Base-by-base conservation (phyloP, 2,888 invertebrate genomes). In the Xylota segnis region DNA sequence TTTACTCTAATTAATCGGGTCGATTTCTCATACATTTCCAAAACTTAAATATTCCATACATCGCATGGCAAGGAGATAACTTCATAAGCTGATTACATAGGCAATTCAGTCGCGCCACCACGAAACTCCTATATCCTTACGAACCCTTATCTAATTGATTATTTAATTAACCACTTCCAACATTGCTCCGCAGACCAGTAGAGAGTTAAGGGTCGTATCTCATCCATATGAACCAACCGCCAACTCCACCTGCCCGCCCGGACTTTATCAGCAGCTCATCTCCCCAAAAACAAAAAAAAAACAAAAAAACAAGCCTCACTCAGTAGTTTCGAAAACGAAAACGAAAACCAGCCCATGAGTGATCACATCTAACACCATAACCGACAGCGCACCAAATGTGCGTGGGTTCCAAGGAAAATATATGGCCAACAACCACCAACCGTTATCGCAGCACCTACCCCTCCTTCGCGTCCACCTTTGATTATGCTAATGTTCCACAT, bases 401-500 rank as follows among this genome's bases (percentile, higher is more conserved):
- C 54, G 82, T 59, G 74, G 81, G 63, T 43, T 77, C 54, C 34
- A 59, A 43, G 32, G 63, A 47, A 59, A 45, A 63, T 45, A 52
- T 66, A 66, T 66, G 50, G 12, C 72, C 40, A 59, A 61, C 77
- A 50, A 54, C 34, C 50, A 61, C 14, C 43, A 74, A 63, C 75
- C 45, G 68, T 70, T 75, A 70, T 70, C 82, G 75, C 75, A 74
- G 34, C 37, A 68, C 50, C 58, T 37, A 75, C 52, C 43, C 63
- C 63, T 29, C 52, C 43, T 14, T 45, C 59, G 9, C 29, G 27
- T 23, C 50, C 74, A 65, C 52, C 74, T 61, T 66, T 75, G 59
- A 79, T 75, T 70, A 79, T 74, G 65, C 83, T 84, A 79, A 84
- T 65, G 56, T 45, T 65, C 68, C 50, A 70, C 74, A 79, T 78